A percentile compares a stretch with the other conserved stretches of the same genome.
phyloP scores from a whole-genome alignment of 2,888 invertebrate species.

The Noctua comes region DNA sequence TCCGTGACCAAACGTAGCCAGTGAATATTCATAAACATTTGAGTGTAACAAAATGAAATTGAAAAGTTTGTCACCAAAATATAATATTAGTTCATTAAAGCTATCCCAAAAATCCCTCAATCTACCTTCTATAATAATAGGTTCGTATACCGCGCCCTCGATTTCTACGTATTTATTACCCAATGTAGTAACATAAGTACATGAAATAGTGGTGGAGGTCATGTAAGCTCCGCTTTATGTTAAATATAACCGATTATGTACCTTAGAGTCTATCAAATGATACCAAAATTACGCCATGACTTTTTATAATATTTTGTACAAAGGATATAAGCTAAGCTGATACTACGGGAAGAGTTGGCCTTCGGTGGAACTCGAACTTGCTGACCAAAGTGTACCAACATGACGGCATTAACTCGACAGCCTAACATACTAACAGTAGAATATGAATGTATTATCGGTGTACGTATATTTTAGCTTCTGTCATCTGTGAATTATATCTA shows the following conservation, averaged over 20 bases:
- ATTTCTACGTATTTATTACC: constrained; percentile 57
- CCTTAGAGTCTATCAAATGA: constrained; percentile 66
- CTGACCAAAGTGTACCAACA: constrained; percentile 63
- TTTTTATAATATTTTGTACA: constrained; percentile 84
- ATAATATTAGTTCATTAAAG: constrained; percentile 38
- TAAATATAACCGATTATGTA: constrained; percentile 60
- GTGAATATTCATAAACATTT: constrained; percentile 51
- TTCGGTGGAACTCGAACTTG: constrained; percentile 43
- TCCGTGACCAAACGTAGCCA: constrained; percentile 50
- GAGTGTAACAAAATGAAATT: constrained; percentile 34
- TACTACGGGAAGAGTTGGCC: constrained; percentile 41
- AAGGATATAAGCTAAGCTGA: constrained; percentile 67
- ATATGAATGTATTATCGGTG: constrained; percentile 62
- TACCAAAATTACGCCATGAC: constrained; percentile 83
- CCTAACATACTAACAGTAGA: constrained; percentile 66
- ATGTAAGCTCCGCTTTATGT: constrained; percentile 51
- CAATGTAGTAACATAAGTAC: constrained; percentile 50
- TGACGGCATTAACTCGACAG: constrained; percentile 50
- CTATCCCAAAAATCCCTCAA: constrained; percentile 53
- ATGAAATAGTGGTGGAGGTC: constrained; percentile 37
- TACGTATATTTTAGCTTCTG: constrained; percentile 68
- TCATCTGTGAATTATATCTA: constrained; percentile 61
- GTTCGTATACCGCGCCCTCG: constrained; percentile 38
- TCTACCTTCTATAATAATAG: constrained; percentile 43
- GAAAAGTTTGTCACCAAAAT: constrained; percentile 37